Evolutionary conservation across 2,113 vertebrate genomes (phyloP).

Genomic region (Dipodomys merriami): DNA sequence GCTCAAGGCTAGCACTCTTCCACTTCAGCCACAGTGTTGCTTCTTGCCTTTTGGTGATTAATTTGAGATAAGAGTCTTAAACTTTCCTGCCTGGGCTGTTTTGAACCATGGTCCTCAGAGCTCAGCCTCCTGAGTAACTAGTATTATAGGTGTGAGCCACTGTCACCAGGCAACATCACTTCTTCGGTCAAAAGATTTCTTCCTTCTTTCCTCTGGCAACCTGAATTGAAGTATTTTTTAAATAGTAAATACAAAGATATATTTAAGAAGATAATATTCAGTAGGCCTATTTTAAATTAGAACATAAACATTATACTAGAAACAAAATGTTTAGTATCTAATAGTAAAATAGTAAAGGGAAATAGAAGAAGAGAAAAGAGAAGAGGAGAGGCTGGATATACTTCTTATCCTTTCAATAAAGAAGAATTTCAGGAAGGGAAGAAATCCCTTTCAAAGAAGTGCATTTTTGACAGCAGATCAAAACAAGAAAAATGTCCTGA

Average conservation of each 20-base stretch:
- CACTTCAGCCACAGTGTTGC: too few relatives aligned
- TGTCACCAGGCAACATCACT: background rate
- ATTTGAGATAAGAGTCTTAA: too few relatives aligned
- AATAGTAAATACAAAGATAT: background rate
- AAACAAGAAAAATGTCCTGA: constrained; percentile 3
- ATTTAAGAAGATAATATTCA: background rate
- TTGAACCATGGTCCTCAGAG: too few relatives aligned
- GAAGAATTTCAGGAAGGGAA: background rate
- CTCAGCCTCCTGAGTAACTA: too few relatives aligned
- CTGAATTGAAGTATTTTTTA: background rate
- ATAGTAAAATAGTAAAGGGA: background rate
- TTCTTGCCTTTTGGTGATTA: too few relatives aligned
- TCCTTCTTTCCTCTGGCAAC: constrained; percentile 23
- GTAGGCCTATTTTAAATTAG: constrained; percentile 29
- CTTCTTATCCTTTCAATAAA: background rate
- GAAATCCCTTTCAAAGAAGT: background rate
- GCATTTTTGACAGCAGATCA: background rate
- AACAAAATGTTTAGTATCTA: background rate
- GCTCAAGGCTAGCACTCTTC: too few relatives aligned
- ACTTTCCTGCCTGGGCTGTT: too few relatives aligned
- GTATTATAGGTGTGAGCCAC: too few relatives aligned
- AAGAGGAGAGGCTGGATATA: background rate
- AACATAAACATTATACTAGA: background rate
- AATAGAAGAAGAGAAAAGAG: background rate
- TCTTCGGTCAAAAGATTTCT: background rate